Evolutionary conservation across 23 tunicate genomes (phyloP).

Genomic region (Phallusia fumigata): DNA sequence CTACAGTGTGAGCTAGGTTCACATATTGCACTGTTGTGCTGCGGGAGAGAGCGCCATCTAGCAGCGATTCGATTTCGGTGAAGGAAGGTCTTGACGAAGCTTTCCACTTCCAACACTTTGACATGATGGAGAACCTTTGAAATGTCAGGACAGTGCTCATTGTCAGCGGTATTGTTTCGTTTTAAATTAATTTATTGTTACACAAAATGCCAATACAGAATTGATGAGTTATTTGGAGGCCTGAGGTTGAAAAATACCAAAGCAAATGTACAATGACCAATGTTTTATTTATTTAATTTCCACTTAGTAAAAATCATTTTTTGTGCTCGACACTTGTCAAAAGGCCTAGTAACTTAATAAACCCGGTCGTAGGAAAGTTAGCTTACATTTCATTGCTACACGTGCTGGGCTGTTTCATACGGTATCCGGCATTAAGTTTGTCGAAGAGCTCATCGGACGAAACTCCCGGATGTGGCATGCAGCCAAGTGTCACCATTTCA

Average conservation of each 20-base stretch:
- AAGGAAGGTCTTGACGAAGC: conserved; percentile 75
- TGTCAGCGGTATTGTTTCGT: no score
- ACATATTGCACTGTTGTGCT: conserved; percentile 19
- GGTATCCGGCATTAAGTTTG: conserved; percentile 63
- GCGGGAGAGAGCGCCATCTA: conserved; percentile 1
- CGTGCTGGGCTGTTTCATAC: conserved; percentile 75
- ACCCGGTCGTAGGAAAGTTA: not conserved
- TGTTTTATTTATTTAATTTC: no score
- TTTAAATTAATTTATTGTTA: no score
- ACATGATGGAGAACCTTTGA: conserved; percentile 63
- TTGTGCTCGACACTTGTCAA: no score
- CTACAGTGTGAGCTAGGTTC: conserved; percentile 31
- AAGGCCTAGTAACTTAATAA: no score
- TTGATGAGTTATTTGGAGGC: no score
- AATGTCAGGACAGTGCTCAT: not conserved
- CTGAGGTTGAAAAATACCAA: no score
- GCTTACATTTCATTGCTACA: conserved; percentile 77
- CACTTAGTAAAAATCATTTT: no score
- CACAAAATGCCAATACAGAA: no score
- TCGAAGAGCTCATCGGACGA: conserved; percentile 42
- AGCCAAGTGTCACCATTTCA: conserved; percentile 86
- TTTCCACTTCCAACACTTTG: conserved; percentile 82
- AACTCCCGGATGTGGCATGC: conserved; percentile 70
- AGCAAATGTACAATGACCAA: no score
- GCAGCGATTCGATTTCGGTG: conserved; percentile 3